Evolutionary conservation across 2,113 vertebrate species (phyloP), one percentile per base, ranked within the genome.

Genomic region (Crotalus viridis): DNA sequence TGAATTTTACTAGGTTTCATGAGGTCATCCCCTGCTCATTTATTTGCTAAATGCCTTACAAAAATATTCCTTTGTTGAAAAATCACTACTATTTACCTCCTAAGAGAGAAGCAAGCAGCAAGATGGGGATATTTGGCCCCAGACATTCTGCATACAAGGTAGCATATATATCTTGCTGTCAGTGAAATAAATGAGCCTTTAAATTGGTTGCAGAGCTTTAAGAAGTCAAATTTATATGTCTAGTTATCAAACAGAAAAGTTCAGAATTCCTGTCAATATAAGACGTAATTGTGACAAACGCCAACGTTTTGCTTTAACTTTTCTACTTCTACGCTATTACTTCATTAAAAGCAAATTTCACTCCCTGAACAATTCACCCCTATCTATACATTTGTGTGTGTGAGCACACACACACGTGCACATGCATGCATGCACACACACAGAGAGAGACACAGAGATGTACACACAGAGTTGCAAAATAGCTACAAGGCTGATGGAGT

Each of bases 221-320:
- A 98, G 97, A 98, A 98, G 97, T 98, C 97, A 98, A 98, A 98
- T 98, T 98, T 98, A 98, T 98, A 98, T 96, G 97, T 98, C 98
- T 98, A 97, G 97, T 98, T 98, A 98, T 98, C 98, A 98, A 98
- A 98, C 96, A 98, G 97, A 98, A 87, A 98, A 98, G 98, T 98
- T 98, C 97, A 98, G 97, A 98, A 97, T 96, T 97, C 97, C 98
- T 98, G 98, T 97, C 98, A 98, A 98, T 98, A 98, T 97, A 96
- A 97, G 96, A 93, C 94, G 96, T 98, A 98, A 98, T 98, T 98
- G 97, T 98, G 98, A 98, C 97, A 98, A 98, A 98, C 97, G 96
- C 96, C 97, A 97, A 97, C 97, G 97, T 98, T 98, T 98, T 98
- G 97, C 97, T 88, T 97, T 98, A 97, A 97, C 97, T 97, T 97